Evolutionary conservation across 2,888 invertebrate genomes (phyloP), one percentile per base, ranked within the genome.

Genomic region (Erebia aethiops): DNA sequence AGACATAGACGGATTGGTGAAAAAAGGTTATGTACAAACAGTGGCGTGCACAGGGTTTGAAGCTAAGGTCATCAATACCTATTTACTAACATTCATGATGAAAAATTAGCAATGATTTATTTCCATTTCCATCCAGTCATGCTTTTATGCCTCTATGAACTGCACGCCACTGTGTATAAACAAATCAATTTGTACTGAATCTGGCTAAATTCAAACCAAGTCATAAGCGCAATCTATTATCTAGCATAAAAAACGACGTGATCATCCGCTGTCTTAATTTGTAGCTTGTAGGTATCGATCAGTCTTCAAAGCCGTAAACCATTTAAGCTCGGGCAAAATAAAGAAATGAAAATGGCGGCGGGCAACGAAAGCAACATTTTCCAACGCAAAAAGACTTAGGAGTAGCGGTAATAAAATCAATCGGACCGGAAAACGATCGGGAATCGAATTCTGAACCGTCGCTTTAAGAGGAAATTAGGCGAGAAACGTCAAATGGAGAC

Each of bases 331-430:
- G 60, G 49, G 26, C 10, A 35, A 67, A 66, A 67, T 52, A 67
- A 60, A 51, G 60, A 61, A 67, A 57, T 57, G 49, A 67, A 67
- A 67, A 49, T 61, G 51, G 41, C 52, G 60, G 60, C 60, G 51
- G 52, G 62, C 46, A 26, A 61, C 41, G 41, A 60, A 61, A 41
- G 67, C 67, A 67, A 61, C 67, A 61, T 67, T 67, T 67, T 52
- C 67, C 67, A 63, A 64, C 63, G 63, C 49, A 63, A 69, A 69
- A 63, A 49, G 69, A 69, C 65, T 72, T 67, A 71, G 58, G 71
- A 76, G 66, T 64, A 72, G 76, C 70, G 58, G 75, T 77, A 77
- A 77, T 76, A 71, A 74, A 77, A 77, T 77, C 75, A 77, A 72
- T 71, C 68, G 67, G 72, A 76, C 72, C 75, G 77, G 75, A 76